Percentiles rank a stretch among this genome's conserved stretches.
Evolutionary conservation across 2,888 invertebrate genomes (phyloP).

Genomic region (Drosophila buzzatii): DNA sequence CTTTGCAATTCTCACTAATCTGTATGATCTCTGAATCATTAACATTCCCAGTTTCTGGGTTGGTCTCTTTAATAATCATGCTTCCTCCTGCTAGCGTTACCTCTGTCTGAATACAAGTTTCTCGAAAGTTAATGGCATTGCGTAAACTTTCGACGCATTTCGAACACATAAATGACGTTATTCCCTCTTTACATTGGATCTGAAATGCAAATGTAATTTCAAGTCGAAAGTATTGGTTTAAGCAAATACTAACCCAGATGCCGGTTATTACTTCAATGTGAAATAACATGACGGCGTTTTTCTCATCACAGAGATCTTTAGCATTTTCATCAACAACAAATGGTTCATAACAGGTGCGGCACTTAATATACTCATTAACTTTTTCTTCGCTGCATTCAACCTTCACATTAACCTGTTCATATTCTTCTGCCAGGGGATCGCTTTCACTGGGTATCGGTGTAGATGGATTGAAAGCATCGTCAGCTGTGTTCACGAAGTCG

Average conservation of each 20-base stretch:
- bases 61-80: slow-evolving; percentile 12
- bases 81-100: slow-evolving; percentile 20
- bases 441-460: slow-evolving; percentile 18
- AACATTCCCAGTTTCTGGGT: neutral
- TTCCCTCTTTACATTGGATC: slow-evolving; percentile 43
- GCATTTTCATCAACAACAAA: slow-evolving; percentile 22
- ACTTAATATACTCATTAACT: slow-evolving; percentile 19
- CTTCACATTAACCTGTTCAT: too few species aligned
- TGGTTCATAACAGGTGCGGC: slow-evolving; percentile 53
- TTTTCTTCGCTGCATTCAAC: neutral
- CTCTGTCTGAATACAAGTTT: slow-evolving; percentile 57
- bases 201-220: slow-evolving; percentile 5
- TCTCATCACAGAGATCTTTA: slow-evolving; percentile 48
- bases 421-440: slow-evolving; percentile 51
- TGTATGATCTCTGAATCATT: slow-evolving; percentile 1
- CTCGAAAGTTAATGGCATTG: slow-evolving; percentile 59
- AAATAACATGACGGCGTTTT: slow-evolving; percentile 57
- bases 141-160: slow-evolving; percentile 41
- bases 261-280: slow-evolving; percentile 73
- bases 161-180: slow-evolving; percentile 39
- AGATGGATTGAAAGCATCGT: slow-evolving; percentile 46
- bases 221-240: neutral
- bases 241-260: slow-evolving; percentile 54
- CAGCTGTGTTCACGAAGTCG: slow-evolving; percentile 45
- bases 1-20: slow-evolving; percentile 2